A percentile compares a stretch with the other conserved stretches of the same genome.
Evolutionary conservation across 2,888 invertebrate genomes (phyloP).

Genomic region (Archips crataeganus): DNA sequence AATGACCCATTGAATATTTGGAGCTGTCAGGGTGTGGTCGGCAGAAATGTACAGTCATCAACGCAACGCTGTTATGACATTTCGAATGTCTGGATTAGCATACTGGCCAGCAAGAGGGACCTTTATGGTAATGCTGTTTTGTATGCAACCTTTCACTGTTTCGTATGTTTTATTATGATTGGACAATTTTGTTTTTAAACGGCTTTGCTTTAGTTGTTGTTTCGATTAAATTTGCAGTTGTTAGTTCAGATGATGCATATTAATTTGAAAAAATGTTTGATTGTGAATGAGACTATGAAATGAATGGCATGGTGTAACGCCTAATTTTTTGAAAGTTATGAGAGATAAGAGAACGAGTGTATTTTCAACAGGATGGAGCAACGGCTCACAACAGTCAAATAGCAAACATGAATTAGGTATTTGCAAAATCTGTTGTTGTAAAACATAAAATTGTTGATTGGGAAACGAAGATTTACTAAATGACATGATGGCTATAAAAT

Average conservation of each 20-base stretch:
- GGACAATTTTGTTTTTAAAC: neutral
- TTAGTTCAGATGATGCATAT: neutral
- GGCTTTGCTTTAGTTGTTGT: neutral
- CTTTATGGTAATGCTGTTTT: slow-evolving; percentile 64
- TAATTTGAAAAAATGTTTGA: too few species aligned
- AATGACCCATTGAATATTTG: slow-evolving; percentile 69
- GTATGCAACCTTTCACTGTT: slow-evolving; percentile 67
- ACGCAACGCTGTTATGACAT: slow-evolving; percentile 73
- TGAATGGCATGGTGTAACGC: too few species aligned
- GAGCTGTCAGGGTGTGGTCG: slow-evolving; percentile 69
- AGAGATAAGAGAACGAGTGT: too few species aligned
- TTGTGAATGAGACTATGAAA: too few species aligned
- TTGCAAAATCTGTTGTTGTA: too few species aligned
- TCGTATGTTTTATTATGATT: slow-evolving; percentile 33
- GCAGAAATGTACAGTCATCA: slow-evolving; percentile 79
- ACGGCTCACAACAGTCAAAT: too few species aligned
- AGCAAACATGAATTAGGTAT: too few species aligned
- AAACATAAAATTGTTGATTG: too few species aligned
- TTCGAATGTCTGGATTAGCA: slow-evolving; percentile 74
- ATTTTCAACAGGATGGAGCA: too few species aligned
- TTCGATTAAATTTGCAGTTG: neutral
- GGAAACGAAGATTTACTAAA: too few species aligned
- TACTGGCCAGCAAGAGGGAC: slow-evolving; percentile 73
- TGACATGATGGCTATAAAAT: too few species aligned
- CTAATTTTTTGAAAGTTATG: too few species aligned